Evolutionary conservation across 1,140 invertebrate species (phyloP).

Genomic region (Eupeodes corollae): DNA sequence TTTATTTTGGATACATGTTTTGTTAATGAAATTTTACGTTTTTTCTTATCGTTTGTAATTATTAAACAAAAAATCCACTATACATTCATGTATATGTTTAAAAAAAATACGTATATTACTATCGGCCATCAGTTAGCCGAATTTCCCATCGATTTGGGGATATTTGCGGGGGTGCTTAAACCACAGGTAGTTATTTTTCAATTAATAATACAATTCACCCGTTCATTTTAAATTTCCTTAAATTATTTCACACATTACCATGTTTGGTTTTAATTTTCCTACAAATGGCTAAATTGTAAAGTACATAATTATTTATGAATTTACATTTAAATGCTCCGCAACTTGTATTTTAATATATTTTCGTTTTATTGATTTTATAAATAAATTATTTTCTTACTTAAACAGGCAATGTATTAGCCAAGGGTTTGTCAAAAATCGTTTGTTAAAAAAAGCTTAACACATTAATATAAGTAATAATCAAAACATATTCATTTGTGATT

Average conservation of each 20-base stretch:
- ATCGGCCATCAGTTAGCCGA: constrained; percentile 22
- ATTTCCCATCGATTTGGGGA: constrained; percentile 37
- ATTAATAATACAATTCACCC: background rate
- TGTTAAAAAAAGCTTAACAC: too few relatives aligned
- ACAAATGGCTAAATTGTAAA: too few relatives aligned
- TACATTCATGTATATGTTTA: background rate
- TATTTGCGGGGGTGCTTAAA: constrained; percentile 35
- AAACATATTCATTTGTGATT: too few relatives aligned
- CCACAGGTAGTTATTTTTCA: constrained; percentile 27
- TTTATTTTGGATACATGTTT: constrained; percentile 1
- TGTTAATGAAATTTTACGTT: background rate
- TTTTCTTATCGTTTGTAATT: background rate
- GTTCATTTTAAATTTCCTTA: constrained; percentile 1
- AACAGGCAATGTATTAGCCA: background rate
- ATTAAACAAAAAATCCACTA: background rate
- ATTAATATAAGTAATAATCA: too few relatives aligned
- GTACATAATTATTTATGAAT: too few relatives aligned
- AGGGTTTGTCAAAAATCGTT: too few relatives aligned
- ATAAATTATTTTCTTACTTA: background rate
- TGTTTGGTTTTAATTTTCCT: background rate
- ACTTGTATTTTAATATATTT: background rate
- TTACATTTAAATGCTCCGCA: too few relatives aligned
- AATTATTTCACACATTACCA: background rate
- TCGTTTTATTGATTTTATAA: background rate
- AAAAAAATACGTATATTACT: background rate